These are phyloP conservation scores for Tachina lurida DNA, from an alignment of 2,888 invertebrate genomes.

Conservation along the genomic window DNA sequence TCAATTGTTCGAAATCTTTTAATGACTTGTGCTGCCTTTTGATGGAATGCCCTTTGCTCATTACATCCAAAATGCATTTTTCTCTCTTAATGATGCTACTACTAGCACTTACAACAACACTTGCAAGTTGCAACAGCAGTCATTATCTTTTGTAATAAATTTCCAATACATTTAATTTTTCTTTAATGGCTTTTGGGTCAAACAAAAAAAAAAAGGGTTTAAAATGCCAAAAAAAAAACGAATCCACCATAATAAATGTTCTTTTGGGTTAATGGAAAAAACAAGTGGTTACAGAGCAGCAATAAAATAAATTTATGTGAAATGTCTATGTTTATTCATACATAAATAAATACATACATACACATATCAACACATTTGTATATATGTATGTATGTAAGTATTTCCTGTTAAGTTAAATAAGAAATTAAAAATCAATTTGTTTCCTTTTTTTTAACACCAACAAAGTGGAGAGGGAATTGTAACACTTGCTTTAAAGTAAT, in stretches of 20 bases:
- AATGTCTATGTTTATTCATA: not conserved
- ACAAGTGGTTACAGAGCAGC: slow-evolving; percentile 18
- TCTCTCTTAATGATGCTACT: slow-evolving; percentile 1
- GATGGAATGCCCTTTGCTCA: not conserved
- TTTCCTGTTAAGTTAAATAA: slow-evolving; percentile 36
- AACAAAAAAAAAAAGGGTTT: slow-evolving; percentile 19
- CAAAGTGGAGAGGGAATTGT: not conserved
- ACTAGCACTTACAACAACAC: not conserved
- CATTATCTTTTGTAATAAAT: slow-evolving; percentile 37
- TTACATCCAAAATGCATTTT: slow-evolving; percentile 14
- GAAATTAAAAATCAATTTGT: slow-evolving; percentile 18
- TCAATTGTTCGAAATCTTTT: not conserved
- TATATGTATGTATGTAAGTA: too few relatives aligned
- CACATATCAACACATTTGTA: too few relatives aligned
- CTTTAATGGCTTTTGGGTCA: slow-evolving; percentile 29
- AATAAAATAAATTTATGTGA: slow-evolving; percentile 49
- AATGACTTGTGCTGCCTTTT: slow-evolving; percentile 9
- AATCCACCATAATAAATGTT: slow-evolving; percentile 27
- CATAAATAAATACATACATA: too few relatives aligned
- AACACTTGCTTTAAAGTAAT: not conserved
- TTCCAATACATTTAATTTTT: slow-evolving; percentile 54
- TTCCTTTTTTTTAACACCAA: slow-evolving; percentile 4
- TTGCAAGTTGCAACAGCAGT: slow-evolving; percentile 12
- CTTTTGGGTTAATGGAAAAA: not conserved
- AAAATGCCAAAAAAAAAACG: not conserved